Conservation (phyloP, 2,888 invertebrate genomes). For the Trissolcus brochymenae region DNA sequence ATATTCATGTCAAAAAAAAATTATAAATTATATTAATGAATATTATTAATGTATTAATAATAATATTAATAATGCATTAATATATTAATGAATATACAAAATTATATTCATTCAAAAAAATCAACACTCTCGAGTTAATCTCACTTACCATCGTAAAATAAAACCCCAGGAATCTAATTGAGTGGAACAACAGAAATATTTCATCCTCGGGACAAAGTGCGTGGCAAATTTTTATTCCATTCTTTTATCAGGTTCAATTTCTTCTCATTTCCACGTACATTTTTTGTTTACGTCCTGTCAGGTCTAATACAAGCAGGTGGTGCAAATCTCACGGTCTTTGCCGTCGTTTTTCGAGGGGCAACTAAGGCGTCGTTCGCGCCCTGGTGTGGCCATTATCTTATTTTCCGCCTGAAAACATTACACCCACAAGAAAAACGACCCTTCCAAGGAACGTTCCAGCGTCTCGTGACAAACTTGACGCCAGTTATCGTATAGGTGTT, state of each 20-base stretch:
- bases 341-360: slow-evolving; percentile 52
- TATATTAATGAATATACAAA: too few species aligned
- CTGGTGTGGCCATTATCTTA: slow-evolving; percentile 74
- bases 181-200: slow-evolving; percentile 2
- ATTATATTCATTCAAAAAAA: too few species aligned
- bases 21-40: too few species aligned
- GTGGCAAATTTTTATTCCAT: slow-evolving; percentile 18
- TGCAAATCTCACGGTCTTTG: slow-evolving; percentile 59
- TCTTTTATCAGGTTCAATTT: slow-evolving; percentile 43
- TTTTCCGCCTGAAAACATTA: slow-evolving; percentile 75
- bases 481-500: slow-evolving; percentile 33
- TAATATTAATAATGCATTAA: too few species aligned
- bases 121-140: neutral
- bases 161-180: too few species aligned
- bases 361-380: slow-evolving; percentile 64
- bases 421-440: slow-evolving; percentile 74
- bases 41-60: too few species aligned
- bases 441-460: slow-evolving; percentile 44
- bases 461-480: slow-evolving; percentile 53
- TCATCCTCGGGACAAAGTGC: neutral
- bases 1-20: slow-evolving; percentile 2
- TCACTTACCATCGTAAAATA: too few species aligned
- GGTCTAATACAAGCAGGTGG: slow-evolving; percentile 58
- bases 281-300: slow-evolving; percentile 61
- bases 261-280: slow-evolving; percentile 51